Percentiles rank a stretch among this genome's conserved stretches.
Evolutionary conservation across 2,888 invertebrate species (phyloP).

Genomic region (Phortica magna): DNA sequence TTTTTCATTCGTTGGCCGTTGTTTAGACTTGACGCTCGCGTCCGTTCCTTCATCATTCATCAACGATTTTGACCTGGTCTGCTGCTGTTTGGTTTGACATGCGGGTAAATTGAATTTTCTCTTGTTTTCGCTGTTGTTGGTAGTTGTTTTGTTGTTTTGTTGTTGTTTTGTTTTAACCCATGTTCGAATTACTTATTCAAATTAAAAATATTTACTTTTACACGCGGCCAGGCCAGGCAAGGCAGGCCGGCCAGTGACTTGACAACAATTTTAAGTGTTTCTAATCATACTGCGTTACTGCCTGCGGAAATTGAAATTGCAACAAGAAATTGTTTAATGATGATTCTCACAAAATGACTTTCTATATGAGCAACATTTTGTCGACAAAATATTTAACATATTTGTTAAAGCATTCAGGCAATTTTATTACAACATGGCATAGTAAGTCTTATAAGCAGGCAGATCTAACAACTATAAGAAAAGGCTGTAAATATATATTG

Average conservation of each 20-base stretch:
- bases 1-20: slow-evolving; percentile 18
- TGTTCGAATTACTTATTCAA: slow-evolving; percentile 71
- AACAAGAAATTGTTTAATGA: slow-evolving; percentile 8
- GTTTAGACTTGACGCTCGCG: not conserved
- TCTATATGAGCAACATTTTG: not conserved
- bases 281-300: slow-evolving; percentile 6
- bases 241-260: slow-evolving; percentile 48
- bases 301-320: slow-evolving; percentile 9
- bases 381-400: no score
- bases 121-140: slow-evolving; percentile 69
- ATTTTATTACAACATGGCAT: no score
- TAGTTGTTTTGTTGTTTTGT: slow-evolving; percentile 42
- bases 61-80: slow-evolving; percentile 72
- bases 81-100: slow-evolving; percentile 69
- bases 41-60: slow-evolving; percentile 55
- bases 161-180: slow-evolving; percentile 55
- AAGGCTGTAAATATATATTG: no score
- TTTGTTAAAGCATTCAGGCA: no score
- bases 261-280: slow-evolving; percentile 43
- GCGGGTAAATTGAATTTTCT: slow-evolving; percentile 73
- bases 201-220: slow-evolving; percentile 64
- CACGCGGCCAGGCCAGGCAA: slow-evolving; percentile 37
- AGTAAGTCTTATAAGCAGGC: no score
- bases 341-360: not conserved
- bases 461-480: no score